phyloP scores from a whole-genome alignment of 2,888 invertebrate genomes.

The Drosophila percnosoma region DNA sequence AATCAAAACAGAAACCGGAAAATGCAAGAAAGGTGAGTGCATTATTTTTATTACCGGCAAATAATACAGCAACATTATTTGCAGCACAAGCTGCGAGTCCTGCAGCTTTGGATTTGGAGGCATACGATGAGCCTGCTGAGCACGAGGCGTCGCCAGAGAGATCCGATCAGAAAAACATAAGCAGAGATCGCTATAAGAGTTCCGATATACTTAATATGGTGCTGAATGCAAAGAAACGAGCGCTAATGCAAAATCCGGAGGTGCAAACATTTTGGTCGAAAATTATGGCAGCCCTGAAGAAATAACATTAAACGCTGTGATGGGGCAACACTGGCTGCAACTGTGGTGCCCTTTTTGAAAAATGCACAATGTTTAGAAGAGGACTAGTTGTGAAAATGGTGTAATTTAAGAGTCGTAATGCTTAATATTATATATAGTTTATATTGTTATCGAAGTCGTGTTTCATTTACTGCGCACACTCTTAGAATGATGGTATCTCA shows the following conservation, averaged over 20 bases:
- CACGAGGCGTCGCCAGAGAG: slow-evolving; percentile 57
- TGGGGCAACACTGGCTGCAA: slow-evolving; percentile 10
- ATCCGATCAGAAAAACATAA: slow-evolving; percentile 39
- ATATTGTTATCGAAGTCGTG: not conserved
- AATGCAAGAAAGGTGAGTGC: slow-evolving; percentile 53
- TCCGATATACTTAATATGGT: slow-evolving; percentile 82
- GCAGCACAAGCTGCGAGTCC: slow-evolving; percentile 48
- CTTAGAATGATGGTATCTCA: slow-evolving; percentile 14
- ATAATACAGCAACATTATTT: not conserved
- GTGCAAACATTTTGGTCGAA: slow-evolving; percentile 79
- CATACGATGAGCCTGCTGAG: slow-evolving; percentile 53
- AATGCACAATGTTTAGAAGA: not conserved
- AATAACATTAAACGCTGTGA: slow-evolving; percentile 18
- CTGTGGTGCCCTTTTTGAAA: slow-evolving; percentile 6
- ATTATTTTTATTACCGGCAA: not conserved
- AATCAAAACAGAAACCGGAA: slow-evolving; percentile 52
- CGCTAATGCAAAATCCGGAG: slow-evolving; percentile 80
- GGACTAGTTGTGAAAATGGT: not conserved
- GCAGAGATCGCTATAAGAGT: slow-evolving; percentile 80
- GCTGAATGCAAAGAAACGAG: slow-evolving; percentile 80
- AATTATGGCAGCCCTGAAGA: slow-evolving; percentile 77
- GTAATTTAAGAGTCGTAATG: not conserved
- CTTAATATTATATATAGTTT: not conserved
- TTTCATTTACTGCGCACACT: slow-evolving; percentile 53
- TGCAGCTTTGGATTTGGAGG: slow-evolving; percentile 51